phyloP scores from a whole-genome alignment of 2,113 vertebrate species.

The Cyanoramphus novaezelandiae region DNA sequence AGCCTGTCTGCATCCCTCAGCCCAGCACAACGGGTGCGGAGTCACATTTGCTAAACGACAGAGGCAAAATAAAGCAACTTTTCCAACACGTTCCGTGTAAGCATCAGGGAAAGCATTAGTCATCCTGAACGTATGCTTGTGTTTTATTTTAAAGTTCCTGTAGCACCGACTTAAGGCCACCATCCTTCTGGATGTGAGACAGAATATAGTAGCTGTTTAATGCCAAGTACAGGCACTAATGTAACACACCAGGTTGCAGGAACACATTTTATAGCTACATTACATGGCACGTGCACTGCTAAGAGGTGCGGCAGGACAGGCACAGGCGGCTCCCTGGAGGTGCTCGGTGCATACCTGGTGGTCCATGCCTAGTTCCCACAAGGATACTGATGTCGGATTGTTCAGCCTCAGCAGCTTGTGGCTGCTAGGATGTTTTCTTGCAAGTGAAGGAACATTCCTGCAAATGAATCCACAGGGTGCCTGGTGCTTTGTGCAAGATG shows the following conservation, averaged over 20 bases:
- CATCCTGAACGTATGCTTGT: background rate
- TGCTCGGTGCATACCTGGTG: background rate
- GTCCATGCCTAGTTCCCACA: accelerated
- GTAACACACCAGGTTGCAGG: background rate
- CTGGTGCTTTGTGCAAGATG: background rate
- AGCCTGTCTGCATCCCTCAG: background rate
- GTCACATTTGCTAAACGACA: background rate
- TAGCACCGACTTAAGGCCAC: background rate
- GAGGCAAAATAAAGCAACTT: background rate
- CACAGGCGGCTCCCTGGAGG: background rate
- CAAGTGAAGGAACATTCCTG: background rate
- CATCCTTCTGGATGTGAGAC: background rate
- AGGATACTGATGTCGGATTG: accelerated
- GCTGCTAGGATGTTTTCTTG: background rate
- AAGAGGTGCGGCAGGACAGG: background rate
- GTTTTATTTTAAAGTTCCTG: background rate
- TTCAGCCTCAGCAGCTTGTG: background rate
- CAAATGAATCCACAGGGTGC: background rate
- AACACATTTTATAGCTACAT: background rate
- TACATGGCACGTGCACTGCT: accelerated
- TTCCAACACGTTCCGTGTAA: background rate
- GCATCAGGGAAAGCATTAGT: background rate
- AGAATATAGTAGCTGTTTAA: background rate
- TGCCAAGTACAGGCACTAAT: background rate
- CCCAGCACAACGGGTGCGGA: background rate